Evolutionary conservation across 2,797 vertebrate genomes (phyloP), one percentile per base, ranked within the genome.

Genomic region (Gambelia wislizenii): DNA sequence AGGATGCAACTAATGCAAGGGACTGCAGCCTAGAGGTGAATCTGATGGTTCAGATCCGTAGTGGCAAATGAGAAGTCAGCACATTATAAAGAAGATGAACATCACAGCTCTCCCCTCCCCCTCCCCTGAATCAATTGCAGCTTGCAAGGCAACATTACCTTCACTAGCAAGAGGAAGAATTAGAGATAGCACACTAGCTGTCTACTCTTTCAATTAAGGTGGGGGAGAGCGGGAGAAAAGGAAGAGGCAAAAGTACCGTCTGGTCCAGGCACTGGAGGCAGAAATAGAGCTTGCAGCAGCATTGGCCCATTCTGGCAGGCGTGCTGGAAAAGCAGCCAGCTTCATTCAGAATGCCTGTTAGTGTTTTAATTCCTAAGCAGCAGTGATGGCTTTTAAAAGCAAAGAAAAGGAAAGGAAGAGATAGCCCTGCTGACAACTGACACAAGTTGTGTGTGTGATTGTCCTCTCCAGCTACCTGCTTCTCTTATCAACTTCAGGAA

Each of bases 221-320:
- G 44, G 27, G 69, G 6, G 39, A 7, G 6, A 16, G 75, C 86
- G 88, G 56, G 27, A 25, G 89, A 90, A 95, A 93, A 86, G 83
- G 93, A 89, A 96, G 88, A 96, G 88, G 94, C 94, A 91, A 90
- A 94, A 92, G 54, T 98, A 99, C 98, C 98, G 98, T 98, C 95
- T 95, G 95, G 96, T 98, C 97, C 97, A 97, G 95, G 97, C 97
- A 97, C 95, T 94, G 97, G 94, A 96, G 94, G 93, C 97, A 95
- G 95, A 96, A 94, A 94, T 95, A 96, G 94, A 93, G 95, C 95
- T 96, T 97, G 97, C 97, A 98, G 97, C 98, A 98, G 97, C 97
- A 95, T 89, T 97, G 98, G 96, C 98, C 98, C 98, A 98, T 98
- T 92, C 92, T 93, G 96, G 93, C 93, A 85, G 96, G 91, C 92